phyloP scores from a whole-genome alignment of 2,888 invertebrate genomes.

The Smittia sp. region DNA sequence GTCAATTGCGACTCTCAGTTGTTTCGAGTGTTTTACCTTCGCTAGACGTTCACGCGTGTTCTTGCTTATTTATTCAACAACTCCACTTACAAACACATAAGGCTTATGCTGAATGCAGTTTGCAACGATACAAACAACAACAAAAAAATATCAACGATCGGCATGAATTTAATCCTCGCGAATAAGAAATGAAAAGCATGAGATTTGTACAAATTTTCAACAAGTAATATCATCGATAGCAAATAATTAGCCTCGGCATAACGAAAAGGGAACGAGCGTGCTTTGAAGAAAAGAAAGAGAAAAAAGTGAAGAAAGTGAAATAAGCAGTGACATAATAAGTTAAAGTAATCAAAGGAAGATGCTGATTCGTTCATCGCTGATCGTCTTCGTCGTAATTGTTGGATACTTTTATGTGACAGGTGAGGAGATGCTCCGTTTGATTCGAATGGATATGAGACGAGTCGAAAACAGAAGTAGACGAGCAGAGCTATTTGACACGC shows the following conservation, averaged over 20 bases:
- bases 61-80: background rate
- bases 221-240: background rate
- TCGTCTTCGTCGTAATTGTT: slow-evolving; percentile 49
- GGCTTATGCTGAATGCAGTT: background rate
- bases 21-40: slow-evolving; percentile 25
- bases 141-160: background rate
- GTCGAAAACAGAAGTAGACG: slow-evolving; percentile 3
- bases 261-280: background rate
- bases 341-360: slow-evolving; percentile 20
- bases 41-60: slow-evolving; percentile 37
- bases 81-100: background rate
- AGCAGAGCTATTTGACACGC: background rate
- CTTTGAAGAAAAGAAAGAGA: slow-evolving; percentile 1
- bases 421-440: slow-evolving; percentile 42
- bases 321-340: slow-evolving; percentile 5
- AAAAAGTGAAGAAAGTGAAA: background rate
- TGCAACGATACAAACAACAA: background rate
- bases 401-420: slow-evolving; percentile 50
- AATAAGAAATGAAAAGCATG: background rate
- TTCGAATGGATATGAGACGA: background rate
- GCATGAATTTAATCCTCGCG: background rate
- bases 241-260: background rate
- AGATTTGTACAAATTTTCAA: background rate
- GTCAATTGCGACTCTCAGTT: slow-evolving; percentile 13
- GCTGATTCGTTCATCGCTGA: slow-evolving; percentile 44